phyloP scores from a whole-genome alignment of 2,888 invertebrate species.

The Drosophila macrothrix region DNA sequence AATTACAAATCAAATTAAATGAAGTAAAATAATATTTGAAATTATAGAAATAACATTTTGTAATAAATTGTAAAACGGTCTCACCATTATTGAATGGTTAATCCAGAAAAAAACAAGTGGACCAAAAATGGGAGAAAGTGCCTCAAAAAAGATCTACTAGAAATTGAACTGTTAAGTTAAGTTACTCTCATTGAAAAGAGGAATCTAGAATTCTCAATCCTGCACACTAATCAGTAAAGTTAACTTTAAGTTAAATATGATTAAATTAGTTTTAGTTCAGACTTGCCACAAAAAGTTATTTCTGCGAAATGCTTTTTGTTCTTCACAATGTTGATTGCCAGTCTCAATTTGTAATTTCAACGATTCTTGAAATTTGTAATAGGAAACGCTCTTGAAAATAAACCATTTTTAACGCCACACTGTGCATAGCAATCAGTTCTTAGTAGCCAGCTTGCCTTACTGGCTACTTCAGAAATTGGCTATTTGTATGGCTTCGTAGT shows the following conservation, averaged over 20 bases:
- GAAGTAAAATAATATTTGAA: background rate
- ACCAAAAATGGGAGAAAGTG: background rate
- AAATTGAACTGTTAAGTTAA: background rate
- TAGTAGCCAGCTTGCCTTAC: constrained; percentile 11
- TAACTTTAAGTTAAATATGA: background rate
- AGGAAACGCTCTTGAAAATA: background rate
- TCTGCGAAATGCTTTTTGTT: background rate
- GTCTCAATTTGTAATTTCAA: background rate
- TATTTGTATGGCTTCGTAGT: constrained; percentile 16
- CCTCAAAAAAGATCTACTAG: no score
- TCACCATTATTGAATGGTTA: background rate
- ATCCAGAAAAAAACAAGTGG: background rate
- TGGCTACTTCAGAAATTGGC: constrained; percentile 29
- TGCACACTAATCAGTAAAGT: background rate
- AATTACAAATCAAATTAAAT: no score
- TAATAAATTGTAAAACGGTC: background rate
- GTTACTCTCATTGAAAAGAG: background rate
- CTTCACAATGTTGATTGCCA: background rate
- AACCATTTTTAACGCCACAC: constrained; percentile 6
- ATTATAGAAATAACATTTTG: background rate
- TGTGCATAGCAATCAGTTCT: background rate
- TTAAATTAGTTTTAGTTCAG: background rate
- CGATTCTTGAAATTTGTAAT: background rate
- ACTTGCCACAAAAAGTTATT: background rate
- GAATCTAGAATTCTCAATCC: no score